Conservation (phyloP, 2,888 invertebrate genomes). For the Cetonia aurata region DNA sequence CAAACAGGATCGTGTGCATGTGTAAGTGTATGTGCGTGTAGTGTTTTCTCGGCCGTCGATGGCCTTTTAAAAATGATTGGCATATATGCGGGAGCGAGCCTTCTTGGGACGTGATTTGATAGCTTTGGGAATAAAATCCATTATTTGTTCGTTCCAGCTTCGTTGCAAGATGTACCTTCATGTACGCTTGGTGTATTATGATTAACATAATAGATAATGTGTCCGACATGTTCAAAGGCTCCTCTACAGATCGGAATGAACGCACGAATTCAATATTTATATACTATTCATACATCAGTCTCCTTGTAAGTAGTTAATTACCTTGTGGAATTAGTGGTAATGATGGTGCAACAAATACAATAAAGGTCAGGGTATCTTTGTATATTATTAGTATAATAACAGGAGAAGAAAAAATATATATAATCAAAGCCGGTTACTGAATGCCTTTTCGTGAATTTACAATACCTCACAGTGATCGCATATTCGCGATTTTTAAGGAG, state of each 20-base stretch:
- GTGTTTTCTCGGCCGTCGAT: conserved; percentile 21
- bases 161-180: background rate
- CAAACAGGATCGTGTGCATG: conserved; percentile 2
- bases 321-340: no score
- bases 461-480: no score
- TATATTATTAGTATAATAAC: no score
- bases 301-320: no score
- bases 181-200: background rate
- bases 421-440: no score
- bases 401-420: no score
- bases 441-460: no score
- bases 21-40: background rate
- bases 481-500: no score
- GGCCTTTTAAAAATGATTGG: conserved; percentile 34
- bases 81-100: conserved; percentile 21
- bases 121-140: conserved; percentile 37
- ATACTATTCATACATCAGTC: no score
- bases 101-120: conserved; percentile 23
- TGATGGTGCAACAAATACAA: no score
- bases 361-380: no score
- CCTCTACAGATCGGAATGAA: background rate
- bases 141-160: conserved; percentile 8
- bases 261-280: background rate
- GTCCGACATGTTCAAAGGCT: background rate
- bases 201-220: conserved; percentile 10